phyloP scores from a whole-genome alignment of 2,888 invertebrate genomes.

The Eledone cirrhosa region DNA sequence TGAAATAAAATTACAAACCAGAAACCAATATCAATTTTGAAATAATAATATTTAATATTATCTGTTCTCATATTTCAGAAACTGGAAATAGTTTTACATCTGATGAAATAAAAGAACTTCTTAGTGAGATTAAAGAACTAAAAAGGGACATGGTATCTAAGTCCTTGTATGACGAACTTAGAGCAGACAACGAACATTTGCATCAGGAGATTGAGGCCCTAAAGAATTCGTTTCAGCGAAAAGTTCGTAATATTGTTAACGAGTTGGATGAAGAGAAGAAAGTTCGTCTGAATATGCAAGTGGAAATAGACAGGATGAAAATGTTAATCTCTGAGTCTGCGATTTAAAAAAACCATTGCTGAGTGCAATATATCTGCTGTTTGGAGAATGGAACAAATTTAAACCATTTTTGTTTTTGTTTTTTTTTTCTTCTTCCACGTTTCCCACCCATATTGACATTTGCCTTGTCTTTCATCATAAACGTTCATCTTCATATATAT shows the following conservation, averaged over 20 bases:
- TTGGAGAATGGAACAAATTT: no score
- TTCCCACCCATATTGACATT: no score
- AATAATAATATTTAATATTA: no score
- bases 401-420: no score
- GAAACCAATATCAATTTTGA: no score
- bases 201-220: conserved; percentile 54
- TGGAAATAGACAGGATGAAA: conserved; percentile 66
- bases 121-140: conserved; percentile 51
- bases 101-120: conserved; percentile 50
- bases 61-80: conserved; percentile 1
- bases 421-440: no score
- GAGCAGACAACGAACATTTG: conserved; percentile 66
- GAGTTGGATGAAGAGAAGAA: conserved; percentile 68
- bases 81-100: background rate
- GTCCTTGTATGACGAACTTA: conserved; percentile 82
- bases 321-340: conserved; percentile 56
- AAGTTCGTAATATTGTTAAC: conserved; percentile 58
- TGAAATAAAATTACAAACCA: no score
- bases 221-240: conserved; percentile 47
- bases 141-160: conserved; percentile 67
- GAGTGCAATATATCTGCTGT: background rate
- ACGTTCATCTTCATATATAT: no score
- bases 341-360: conserved; percentile 22
- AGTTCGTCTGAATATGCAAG: conserved; percentile 64
- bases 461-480: no score